Base-by-base conservation (phyloP, 2,888 invertebrate species). In the Trachelus iudaicus region DNA sequence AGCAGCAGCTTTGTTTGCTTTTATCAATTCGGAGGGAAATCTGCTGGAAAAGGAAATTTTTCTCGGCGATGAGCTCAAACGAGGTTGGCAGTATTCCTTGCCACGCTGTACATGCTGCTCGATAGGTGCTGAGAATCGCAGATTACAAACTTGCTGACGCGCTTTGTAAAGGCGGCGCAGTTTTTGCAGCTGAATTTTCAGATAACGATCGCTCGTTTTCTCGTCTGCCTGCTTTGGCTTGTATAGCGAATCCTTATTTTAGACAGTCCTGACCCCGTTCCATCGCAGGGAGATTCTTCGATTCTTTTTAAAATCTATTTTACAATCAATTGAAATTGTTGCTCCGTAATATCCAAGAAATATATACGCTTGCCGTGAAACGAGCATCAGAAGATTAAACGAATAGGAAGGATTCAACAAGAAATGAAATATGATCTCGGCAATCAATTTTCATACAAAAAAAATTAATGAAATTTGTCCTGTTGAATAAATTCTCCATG, bases 81-180 rank as follows among this genome's bases (percentile, higher is more conserved):
- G 69, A 76, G 73, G 40, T 74, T 78, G 75, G 76, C 76, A 79
- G 78, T 81, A 79, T 81, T 83, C 74, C 79, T 79, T 77, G 76
- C 80, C 79, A 79, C 77, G 79, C 79, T 81, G 79, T 79, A 81
- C 77, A 83, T 79, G 81, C 77, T 79, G 80, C 77, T 56, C 77
- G 81, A 80, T 80, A 82, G 79, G 76, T 78, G 80, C 83, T 78
- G 84, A 84, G 84, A 77, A 83, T 83, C 75, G 81, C 83, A 83
- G 84, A 84, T 84, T 84, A 84, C 78, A 82, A 78, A 83, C 73
- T 80, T 81, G 84, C 84, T 84, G 84, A 84, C 84, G 79, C 77
- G 80, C 79, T 84, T 79, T 74, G 77, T 79, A 56, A 56, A 56
- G 56, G 56, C 23, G 56, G 56, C 56, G 56, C 56, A 56, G 23